phyloP scores from a whole-genome alignment of 2,888 invertebrate species.

The Tupiocoris notatus region DNA sequence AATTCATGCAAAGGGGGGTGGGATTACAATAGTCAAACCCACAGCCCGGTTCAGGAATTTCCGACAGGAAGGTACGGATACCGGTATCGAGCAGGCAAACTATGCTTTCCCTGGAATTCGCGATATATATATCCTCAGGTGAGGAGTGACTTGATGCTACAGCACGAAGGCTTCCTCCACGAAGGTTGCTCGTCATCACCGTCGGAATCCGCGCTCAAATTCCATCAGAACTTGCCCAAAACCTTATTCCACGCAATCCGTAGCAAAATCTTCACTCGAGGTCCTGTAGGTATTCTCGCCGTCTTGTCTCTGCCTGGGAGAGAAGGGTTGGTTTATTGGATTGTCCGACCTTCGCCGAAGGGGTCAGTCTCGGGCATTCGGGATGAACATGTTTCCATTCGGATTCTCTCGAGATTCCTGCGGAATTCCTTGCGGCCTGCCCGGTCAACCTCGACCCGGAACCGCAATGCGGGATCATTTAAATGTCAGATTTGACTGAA shows the following conservation, averaged over 20 bases:
- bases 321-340: background rate
- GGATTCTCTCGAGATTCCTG: background rate
- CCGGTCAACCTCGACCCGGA: background rate
- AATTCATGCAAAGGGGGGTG: constrained; percentile 19
- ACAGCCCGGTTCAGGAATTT: constrained; percentile 5
- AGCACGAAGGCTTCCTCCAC: background rate
- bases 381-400: background rate
- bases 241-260: background rate
- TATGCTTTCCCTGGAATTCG: constrained; percentile 12
- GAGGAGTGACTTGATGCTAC: background rate
- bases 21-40: constrained; percentile 18
- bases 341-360: too few relatives aligned
- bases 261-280: background rate
- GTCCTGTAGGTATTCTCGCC: background rate
- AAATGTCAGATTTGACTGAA: too few relatives aligned
- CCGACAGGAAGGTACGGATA: constrained; percentile 20
- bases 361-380: background rate
- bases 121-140: background rate
- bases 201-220: background rate
- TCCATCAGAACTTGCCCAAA: background rate
- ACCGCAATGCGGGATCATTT: too few relatives aligned
- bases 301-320: background rate
- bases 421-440: background rate
- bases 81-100: background rate
- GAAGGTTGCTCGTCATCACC: background rate